Evolutionary conservation across 1,140 invertebrate genomes (phyloP).

Genomic region (Anoplolepis gracilipes): DNA sequence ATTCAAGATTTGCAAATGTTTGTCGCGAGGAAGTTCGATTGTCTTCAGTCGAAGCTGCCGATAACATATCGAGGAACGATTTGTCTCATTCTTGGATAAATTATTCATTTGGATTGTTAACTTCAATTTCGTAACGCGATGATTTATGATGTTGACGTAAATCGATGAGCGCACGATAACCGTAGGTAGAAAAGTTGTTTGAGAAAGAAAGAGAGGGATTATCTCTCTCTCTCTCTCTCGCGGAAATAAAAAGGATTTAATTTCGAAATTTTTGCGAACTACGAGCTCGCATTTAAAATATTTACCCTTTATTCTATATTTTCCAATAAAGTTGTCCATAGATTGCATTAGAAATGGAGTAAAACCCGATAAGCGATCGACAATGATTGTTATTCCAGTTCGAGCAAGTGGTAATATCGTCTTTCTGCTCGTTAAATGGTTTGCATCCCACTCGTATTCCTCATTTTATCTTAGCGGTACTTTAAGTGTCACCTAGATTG

Average conservation of each 20-base stretch:
- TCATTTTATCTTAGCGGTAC: conserved; percentile 21
- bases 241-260: background rate
- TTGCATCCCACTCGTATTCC: background rate
- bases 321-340: background rate
- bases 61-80: conserved; percentile 30
- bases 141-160: conserved; percentile 21
- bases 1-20: background rate
- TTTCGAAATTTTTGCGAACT: background rate
- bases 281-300: background rate
- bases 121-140: conserved; percentile 1
- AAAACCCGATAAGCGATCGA: background rate
- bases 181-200: background rate
- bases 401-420: background rate
- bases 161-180: background rate
- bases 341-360: background rate
- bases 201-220: background rate
- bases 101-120: conserved; percentile 37
- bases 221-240: background rate
- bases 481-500: conserved; percentile 25
- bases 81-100: conserved; percentile 15
- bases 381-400: background rate
- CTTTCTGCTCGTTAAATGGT: background rate
- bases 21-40: background rate
- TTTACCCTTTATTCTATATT: background rate
- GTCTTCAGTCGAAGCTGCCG: background rate